Percentiles rank a stretch among this genome's conserved stretches.
Conservation (phyloP, 2,113 vertebrate species). For the Dascyllus trimaculatus region DNA sequence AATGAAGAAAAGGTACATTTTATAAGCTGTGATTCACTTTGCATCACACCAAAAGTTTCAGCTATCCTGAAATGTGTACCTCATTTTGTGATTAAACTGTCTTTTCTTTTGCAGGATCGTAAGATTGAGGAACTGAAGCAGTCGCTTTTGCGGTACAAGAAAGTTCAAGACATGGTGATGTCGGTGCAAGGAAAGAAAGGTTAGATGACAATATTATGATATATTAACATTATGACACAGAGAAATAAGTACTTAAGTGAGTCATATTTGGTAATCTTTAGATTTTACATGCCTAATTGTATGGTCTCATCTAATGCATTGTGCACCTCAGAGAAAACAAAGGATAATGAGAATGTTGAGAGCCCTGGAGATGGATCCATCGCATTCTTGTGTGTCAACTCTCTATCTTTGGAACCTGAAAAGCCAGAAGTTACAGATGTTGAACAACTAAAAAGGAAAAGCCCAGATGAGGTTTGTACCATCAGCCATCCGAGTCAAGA, state of each 20-base stretch:
- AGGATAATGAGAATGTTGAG: conserved; percentile 87
- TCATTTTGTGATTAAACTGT: not conserved
- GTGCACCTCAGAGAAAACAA: conserved; percentile 78
- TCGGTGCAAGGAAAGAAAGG: conserved; percentile 92
- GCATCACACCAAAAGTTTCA: not conserved
- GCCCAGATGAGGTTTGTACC: conserved; percentile 79
- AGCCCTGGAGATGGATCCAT: conserved; percentile 83
- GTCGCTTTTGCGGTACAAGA: conserved; percentile 93
- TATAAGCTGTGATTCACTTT: not conserved
- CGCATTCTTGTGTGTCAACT: conserved; percentile 66
- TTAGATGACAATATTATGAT: no score
- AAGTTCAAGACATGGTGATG: conserved; percentile 94
- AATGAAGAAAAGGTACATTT: conserved; percentile 87
- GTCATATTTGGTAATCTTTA: not conserved
- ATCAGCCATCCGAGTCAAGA: not conserved
- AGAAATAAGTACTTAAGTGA: not conserved
- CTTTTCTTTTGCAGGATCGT: conserved; percentile 85
- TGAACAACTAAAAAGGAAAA: conserved; percentile 68
- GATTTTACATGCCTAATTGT: not conserved
- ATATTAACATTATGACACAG: no score
- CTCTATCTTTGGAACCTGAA: conserved; percentile 83
- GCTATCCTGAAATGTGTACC: not conserved
- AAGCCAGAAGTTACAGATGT: conserved; percentile 75
- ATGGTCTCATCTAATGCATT: not conserved
- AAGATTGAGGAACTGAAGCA: conserved; percentile 98